phyloP scores from a whole-genome alignment of 1,140 invertebrate species.

The Drosophila kurseongensis region DNA sequence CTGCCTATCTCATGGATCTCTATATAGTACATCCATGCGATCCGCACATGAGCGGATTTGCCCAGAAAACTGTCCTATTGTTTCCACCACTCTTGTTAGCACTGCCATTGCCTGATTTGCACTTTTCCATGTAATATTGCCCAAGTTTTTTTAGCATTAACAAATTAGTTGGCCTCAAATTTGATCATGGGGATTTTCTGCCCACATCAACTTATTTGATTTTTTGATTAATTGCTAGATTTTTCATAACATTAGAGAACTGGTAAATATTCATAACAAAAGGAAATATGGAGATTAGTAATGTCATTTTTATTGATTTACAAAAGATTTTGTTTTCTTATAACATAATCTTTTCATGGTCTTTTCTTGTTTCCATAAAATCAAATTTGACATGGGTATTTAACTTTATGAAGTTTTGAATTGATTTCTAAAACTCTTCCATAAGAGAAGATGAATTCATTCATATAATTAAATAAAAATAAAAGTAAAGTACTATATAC shows the following conservation, averaged over 20 bases:
- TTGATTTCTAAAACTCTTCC: too few species aligned
- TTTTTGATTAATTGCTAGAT: constrained; percentile 15
- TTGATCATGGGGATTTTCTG: constrained; percentile 1
- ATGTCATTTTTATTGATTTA: background rate
- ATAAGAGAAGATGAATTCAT: too few species aligned
- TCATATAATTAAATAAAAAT: too few species aligned
- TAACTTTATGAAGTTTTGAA: too few species aligned
- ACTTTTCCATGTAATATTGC: constrained; percentile 3
- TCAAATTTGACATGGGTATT: too few species aligned
- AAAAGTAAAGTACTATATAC: too few species aligned
- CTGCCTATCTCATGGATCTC: constrained; percentile 31
- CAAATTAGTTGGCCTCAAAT: constrained; percentile 21
- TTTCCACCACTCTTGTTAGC: constrained; percentile 44
- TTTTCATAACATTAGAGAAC: background rate
- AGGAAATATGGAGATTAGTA: constrained; percentile 7
- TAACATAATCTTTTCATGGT: background rate
- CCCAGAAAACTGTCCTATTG: constrained; percentile 51
- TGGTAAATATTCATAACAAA: constrained; percentile 8
- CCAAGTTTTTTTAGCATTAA: constrained; percentile 4
- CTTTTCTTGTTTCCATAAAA: background rate
- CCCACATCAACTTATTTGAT: background rate
- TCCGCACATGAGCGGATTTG: constrained; percentile 37
- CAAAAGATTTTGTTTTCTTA: background rate
- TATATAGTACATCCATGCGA: constrained; percentile 26
- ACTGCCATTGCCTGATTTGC: constrained; percentile 22